These are phyloP conservation scores for Stictonetta naevosa DNA, from an alignment of 2,113 vertebrate genomes.

Conservation along the genomic window DNA sequence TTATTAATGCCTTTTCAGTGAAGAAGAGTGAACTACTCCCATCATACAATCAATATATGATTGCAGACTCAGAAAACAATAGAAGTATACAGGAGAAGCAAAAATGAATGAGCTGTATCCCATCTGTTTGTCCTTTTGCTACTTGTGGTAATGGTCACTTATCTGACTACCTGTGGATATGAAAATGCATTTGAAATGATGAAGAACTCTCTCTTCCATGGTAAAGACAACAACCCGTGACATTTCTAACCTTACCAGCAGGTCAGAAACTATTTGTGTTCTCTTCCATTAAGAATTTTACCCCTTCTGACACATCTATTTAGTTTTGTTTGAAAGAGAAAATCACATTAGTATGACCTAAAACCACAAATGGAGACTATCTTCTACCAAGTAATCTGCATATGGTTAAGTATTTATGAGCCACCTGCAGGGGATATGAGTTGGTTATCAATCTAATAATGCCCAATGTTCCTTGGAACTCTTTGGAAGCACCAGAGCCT, in stretches of 20 bases:
- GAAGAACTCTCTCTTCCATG: conserved; percentile 80
- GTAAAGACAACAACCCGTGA: conserved; percentile 86
- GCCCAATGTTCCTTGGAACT: conserved; percentile 73
- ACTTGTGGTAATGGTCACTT: conserved; percentile 81
- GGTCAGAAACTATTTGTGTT: conserved; percentile 85
- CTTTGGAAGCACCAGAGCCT: conserved; percentile 76
- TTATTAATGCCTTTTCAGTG: neutral
- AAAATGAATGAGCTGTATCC: conserved; percentile 67
- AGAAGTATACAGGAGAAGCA: conserved; percentile 34
- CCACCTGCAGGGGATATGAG: conserved; percentile 84
- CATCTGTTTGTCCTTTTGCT: conserved; percentile 81
- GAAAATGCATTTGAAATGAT: conserved; percentile 84
- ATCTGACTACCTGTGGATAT: conserved; percentile 83
- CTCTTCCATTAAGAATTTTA: conserved; percentile 87
- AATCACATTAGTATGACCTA: conserved; percentile 85
- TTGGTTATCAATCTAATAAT: conserved; percentile 86
- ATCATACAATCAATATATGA: neutral
- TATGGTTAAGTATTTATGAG: conserved; percentile 85
- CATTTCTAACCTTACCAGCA: conserved; percentile 83
- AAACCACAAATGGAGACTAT: conserved; percentile 77
- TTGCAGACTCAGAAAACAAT: conserved; percentile 63
- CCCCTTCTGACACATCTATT: conserved; percentile 83
- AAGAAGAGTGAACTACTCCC: conserved; percentile 4
- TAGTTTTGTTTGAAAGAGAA: conserved; percentile 82
- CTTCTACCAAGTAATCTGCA: conserved; percentile 76